Evolutionary conservation across 2,113 vertebrate species (phyloP).

Genomic region (Varanus komodoensis): DNA sequence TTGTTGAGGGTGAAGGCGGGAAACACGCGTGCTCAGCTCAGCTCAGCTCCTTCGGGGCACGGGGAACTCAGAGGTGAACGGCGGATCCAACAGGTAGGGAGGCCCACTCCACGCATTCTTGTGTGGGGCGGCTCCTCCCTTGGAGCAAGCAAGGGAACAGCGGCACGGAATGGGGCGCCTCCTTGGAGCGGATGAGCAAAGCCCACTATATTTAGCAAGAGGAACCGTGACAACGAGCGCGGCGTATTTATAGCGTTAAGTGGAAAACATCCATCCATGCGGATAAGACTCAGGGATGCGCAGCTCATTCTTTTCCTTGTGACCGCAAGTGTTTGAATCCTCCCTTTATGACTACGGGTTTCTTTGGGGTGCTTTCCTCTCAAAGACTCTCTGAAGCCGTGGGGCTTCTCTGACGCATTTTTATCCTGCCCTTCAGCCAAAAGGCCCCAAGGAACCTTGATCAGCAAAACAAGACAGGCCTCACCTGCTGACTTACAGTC

Average conservation of each 20-base stretch:
- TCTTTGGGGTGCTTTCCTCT: too few relatives aligned
- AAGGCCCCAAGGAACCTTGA: too few relatives aligned
- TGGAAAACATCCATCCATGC: not conserved
- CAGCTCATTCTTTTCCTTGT: not conserved
- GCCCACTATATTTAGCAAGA: slow-evolving; percentile 12
- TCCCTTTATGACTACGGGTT: too few relatives aligned
- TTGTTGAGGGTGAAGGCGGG: too few relatives aligned
- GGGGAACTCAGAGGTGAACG: too few relatives aligned
- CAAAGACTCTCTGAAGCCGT: not conserved
- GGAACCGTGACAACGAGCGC: not conserved
- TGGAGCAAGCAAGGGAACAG: too few relatives aligned
- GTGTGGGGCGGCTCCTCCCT: not conserved
- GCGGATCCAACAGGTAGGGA: not conserved
- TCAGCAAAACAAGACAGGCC: too few relatives aligned
- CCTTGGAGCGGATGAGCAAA: not conserved
- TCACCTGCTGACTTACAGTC: too few relatives aligned
- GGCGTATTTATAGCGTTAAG: slow-evolving; percentile 24
- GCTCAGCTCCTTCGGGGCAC: too few relatives aligned
- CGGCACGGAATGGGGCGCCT: not conserved
- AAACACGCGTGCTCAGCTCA: too few relatives aligned
- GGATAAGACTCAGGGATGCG: not conserved
- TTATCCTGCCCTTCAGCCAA: too few relatives aligned
- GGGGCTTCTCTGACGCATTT: too few relatives aligned
- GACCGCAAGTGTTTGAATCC: not conserved
- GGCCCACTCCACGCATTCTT: not conserved